A percentile compares a stretch with the other conserved stretches of the same genome.
phyloP scores from a whole-genome alignment of 2,888 invertebrate genomes.

The Acanthosepion lycidas region DNA sequence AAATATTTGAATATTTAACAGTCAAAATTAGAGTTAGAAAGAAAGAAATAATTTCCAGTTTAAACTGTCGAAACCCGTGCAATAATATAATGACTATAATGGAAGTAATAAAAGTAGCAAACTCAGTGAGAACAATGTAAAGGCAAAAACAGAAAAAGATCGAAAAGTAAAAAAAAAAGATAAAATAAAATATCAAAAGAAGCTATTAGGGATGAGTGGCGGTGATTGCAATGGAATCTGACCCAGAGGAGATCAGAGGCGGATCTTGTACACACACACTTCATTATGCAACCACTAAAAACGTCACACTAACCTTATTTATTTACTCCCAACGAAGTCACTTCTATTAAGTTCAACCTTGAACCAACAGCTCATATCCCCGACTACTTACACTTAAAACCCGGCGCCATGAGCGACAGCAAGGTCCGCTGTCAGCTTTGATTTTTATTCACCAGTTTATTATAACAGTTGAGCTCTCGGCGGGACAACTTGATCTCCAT shows the following conservation, averaged over 20 bases:
- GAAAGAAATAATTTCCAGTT: no score
- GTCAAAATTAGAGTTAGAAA: no score
- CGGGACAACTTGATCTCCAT: neutral
- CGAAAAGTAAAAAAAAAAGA: no score
- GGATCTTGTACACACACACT: neutral
- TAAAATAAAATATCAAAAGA: neutral
- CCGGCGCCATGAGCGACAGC: no score
- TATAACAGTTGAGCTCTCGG: neutral
- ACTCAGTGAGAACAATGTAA: no score
- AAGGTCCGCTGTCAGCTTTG: neutral
- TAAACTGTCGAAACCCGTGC: no score
- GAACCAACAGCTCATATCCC: neutral
- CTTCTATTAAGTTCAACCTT: neutral
- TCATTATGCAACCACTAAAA: no score
- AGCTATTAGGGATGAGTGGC: neutral
- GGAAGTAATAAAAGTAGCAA: no score
- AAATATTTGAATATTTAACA: no score
- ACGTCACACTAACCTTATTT: neutral
- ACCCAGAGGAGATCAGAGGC: neutral
- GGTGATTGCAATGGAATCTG: neutral
- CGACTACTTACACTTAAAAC: neutral
- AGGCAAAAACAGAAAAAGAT: no score
- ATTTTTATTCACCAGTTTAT: neutral
- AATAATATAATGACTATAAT: no score
- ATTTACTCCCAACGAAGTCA: neutral